These are phyloP conservation scores for Acanthornis magna DNA, from an alignment of 2,797 vertebrate genomes.

Conservation along the genomic window DNA sequence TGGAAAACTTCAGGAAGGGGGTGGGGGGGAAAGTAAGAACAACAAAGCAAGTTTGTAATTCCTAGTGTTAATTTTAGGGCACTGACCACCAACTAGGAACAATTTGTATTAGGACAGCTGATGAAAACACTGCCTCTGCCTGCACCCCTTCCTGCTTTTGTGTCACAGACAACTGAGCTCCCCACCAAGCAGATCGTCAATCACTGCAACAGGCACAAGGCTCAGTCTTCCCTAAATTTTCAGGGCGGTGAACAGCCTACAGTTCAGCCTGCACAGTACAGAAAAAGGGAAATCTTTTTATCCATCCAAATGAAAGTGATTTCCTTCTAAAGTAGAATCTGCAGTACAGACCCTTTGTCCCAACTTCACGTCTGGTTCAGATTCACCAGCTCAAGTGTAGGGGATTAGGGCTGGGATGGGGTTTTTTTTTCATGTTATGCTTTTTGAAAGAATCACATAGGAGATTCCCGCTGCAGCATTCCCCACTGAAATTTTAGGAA, in stretches of 20 bases:
- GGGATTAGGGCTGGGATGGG: neutral
- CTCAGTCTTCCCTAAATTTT: neutral
- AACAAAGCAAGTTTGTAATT: neutral
- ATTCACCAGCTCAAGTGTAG: neutral
- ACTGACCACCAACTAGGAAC: neutral
- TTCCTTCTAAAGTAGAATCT: neutral
- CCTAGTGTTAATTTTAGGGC: neutral
- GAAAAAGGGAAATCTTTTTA: neutral
- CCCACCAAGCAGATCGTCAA: neutral
- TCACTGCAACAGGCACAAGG: neutral
- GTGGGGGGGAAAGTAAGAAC: neutral
- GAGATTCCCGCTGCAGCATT: neutral
- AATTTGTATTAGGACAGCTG: slow-evolving; percentile 1
- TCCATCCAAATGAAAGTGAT: neutral
- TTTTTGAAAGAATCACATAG: neutral
- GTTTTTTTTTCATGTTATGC: neutral
- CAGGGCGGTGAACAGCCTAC: neutral
- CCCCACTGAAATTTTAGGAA: neutral
- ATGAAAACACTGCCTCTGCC: neutral
- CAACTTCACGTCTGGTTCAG: neutral
- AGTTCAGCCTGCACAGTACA: neutral
- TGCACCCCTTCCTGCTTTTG: neutral
- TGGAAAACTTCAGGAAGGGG: neutral
- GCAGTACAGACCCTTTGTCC: neutral
- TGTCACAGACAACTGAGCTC: neutral